Base-by-base conservation (phyloP, 2,888 invertebrate species). In the Apamea anceps region DNA sequence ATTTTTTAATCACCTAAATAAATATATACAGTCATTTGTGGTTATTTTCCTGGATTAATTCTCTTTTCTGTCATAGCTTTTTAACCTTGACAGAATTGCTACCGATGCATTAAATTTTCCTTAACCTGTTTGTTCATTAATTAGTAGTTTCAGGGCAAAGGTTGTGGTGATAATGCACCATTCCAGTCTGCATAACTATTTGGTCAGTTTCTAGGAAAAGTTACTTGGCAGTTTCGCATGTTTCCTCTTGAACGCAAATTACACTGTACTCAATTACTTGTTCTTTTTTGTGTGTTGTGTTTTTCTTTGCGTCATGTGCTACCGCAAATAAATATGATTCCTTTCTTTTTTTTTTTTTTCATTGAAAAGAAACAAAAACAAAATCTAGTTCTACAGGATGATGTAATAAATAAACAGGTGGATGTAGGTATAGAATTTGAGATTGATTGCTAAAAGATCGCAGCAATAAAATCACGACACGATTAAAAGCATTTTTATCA, bases 401-500 rank as follows among this genome's bases (percentile, higher is more conserved):
- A 37, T 63, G 57, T 45, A 65, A 60, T 62, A 51, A 74, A 54
- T 18, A 73, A 72, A 57, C 32, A 63, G 42, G 60, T 72, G 54
- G 32, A 45, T 63, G 15, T n/a, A 51, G 37, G 18, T 68, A n/a
- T 8, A 65, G 37, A 45, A 72, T 72, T 70, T 37, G 15, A 77
- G 32, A 85, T 85, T 72, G 63, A 75, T 72, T 72, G 37, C 28
- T 82, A 48, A 72, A 71, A 75, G 77, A 77, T 72, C 65, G 13
- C n/a, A 57, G 67, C 37, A 86, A 83, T 80, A 75, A 80, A 87
- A 80, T 84, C 84, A 86, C 21, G 84, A 84, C 74, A 32, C 18
- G 48, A 78, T 81, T 77, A 60, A 68, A 72, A 80, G 68, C 32
- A 82, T 84, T 88, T 87, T 80, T 88, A 88, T 85, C 78, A 80